Percentiles rank a stretch among this genome's conserved stretches.
These are phyloP conservation scores for Sarcoramphus papa DNA, from an alignment of 2,797 vertebrate genomes.

Conservation along the genomic window DNA sequence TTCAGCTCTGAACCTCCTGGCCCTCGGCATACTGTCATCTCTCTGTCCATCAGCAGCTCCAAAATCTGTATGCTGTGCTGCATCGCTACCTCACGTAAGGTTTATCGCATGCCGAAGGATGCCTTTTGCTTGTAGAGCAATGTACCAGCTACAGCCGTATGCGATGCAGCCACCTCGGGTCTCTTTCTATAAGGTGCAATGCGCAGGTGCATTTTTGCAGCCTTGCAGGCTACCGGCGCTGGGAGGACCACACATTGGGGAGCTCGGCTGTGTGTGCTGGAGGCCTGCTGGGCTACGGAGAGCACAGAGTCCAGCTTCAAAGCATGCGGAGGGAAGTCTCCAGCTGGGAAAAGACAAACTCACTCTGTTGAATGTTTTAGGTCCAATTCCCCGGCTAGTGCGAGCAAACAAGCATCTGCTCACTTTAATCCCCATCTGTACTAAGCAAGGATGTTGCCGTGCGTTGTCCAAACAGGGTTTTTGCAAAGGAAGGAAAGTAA, in stretches of 20 bases:
- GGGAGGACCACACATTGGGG: neutral
- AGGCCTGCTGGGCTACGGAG: neutral
- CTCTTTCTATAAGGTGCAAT: accelerated
- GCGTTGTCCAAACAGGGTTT: neutral
- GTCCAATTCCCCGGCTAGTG: neutral
- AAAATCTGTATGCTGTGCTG: too few species aligned
- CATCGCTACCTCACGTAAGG: accelerated
- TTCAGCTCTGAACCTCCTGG: neutral
- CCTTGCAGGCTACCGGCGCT: neutral
- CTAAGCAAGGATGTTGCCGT: neutral
- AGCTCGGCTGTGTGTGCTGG: neutral
- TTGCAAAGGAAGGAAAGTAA: neutral
- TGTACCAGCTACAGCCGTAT: neutral
- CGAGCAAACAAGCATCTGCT: neutral
- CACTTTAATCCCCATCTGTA: neutral
- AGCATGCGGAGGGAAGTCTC: neutral
- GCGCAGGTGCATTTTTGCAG: neutral
- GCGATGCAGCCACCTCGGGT: neutral
- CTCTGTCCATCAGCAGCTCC: neutral
- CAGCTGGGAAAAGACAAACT: slow-evolving; percentile 33
- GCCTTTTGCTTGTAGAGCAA: neutral
- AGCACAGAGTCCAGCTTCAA: neutral
- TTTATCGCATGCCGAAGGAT: accelerated
- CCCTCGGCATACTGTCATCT: neutral
- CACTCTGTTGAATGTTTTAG: neutral